Percentiles rank a stretch among this genome's conserved stretches.
These are phyloP conservation scores for Oikopleura dioica DNA, from an alignment of 23 tunicate genomes.

Conservation along the genomic window DNA sequence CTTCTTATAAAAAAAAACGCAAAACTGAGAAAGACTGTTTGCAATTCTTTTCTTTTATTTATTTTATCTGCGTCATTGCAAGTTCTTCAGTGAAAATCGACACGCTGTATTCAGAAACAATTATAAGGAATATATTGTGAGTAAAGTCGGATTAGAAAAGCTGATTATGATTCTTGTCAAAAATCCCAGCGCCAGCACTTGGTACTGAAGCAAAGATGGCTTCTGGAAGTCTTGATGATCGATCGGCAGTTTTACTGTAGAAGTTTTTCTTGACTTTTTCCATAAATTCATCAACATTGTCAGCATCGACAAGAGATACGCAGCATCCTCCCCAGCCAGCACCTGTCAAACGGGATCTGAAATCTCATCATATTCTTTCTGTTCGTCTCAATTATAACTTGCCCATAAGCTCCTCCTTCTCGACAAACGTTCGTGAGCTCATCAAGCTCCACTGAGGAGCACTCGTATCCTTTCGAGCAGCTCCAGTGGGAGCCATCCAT, in stretches of 20 bases:
- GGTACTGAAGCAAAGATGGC: not conserved
- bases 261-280: slow-evolving; percentile 19
- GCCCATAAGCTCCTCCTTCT: slow-evolving; percentile 50
- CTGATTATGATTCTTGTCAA: too few species aligned
- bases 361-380: too few species aligned
- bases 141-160: too few species aligned
- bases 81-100: too few species aligned
- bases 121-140: too few species aligned
- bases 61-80: too few species aligned
- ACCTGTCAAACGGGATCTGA: slow-evolving; percentile 81
- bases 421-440: slow-evolving; percentile 34
- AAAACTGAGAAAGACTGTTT: too few species aligned
- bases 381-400: too few species aligned
- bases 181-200: not conserved
- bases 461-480: slow-evolving; percentile 53
- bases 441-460: slow-evolving; percentile 54
- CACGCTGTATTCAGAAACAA: too few species aligned
- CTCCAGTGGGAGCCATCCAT: slow-evolving; percentile 60
- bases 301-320: slow-evolving; percentile 44
- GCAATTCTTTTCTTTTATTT: too few species aligned
- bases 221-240: not conserved
- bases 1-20: too few species aligned
- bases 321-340: slow-evolving; percentile 99
- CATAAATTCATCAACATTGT: slow-evolving; percentile 19
- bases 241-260: slow-evolving; percentile 14